Evolutionary conservation across 2,888 invertebrate genomes (phyloP), one percentile per base, ranked within the genome.

Genomic region (Tiphia femorata): DNA sequence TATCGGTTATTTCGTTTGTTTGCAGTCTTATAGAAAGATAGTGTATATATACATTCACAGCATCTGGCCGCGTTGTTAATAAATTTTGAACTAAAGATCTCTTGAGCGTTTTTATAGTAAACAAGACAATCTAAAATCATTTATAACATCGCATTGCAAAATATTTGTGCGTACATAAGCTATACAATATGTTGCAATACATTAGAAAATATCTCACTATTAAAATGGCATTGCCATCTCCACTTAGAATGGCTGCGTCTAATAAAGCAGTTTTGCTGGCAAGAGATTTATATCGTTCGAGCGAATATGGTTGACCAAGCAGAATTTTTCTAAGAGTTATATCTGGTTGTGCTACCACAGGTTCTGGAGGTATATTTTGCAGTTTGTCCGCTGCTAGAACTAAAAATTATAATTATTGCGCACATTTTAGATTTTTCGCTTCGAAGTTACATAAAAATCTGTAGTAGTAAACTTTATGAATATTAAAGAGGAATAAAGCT

Each of bases 201-300:
- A 4, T n/a, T 12, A 12, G 1, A 17, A 14, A 17, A 37, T 12
- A 7, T 25, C 37, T 30, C 58, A 83, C 86, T 79, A 76, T 87
- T 47, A 92, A 84, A 64, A 94, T 90, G 19, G 91, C 88, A 86
- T 94, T 92, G 19, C 94, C 95, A 83, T 93, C 91, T 4, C 91
- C 91, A 46, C 89, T 87, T 21, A 86, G 85, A 23, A 94, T 84
- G 0, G 93, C 90, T 56, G 89, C 89, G 74, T 93, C 91, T 6
- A 95, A 77, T 10, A 95, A 78, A 55, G 88, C 86, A 29, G 89
- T 88, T 83, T 95, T 95, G 66, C 89, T 90, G 35, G 75, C 74
- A 14, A 85, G 69, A 7, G 85, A 85, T 62, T 77, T 87, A 84
- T 82, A 94, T 21, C 79, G 76, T 71, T 87, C 86, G 37, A 88